These are phyloP conservation scores for Dendroctonus valens DNA, from an alignment of 1,140 invertebrate genomes.

Conservation along the genomic window DNA sequence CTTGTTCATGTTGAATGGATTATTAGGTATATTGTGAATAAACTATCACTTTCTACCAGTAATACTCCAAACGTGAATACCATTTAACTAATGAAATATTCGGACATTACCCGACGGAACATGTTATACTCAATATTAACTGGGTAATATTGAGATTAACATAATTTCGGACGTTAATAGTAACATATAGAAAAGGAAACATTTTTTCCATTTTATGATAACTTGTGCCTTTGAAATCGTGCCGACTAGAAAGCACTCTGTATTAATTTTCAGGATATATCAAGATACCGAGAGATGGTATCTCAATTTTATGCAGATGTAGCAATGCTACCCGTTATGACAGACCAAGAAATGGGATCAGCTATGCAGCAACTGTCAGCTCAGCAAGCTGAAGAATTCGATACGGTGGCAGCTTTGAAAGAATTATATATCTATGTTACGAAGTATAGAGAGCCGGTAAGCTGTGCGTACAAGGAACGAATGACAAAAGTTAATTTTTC, in stretches of 20 bases:
- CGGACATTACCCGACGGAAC: no score
- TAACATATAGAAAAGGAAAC: no score
- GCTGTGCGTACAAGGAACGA: conserved; percentile 39
- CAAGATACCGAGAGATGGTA: conserved; percentile 84
- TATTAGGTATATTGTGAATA: no score
- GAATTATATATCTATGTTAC: conserved; percentile 93
- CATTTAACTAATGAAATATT: no score
- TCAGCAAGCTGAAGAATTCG: conserved; percentile 84
- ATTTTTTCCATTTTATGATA: no score
- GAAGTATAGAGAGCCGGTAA: conserved; percentile 89
- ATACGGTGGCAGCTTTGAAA: conserved; percentile 86
- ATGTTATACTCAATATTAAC: conserved; percentile 6
- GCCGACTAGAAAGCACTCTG: neutral
- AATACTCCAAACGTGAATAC: no score
- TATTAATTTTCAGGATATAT: conserved; percentile 65
- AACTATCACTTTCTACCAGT: no score
- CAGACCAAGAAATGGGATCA: conserved; percentile 88
- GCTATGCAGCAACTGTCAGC: conserved; percentile 89
- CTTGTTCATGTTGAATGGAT: no score
- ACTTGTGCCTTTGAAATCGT: neutral
- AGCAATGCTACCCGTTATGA: conserved; percentile 79
- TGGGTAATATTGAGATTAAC: neutral
- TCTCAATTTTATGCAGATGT: conserved; percentile 85
- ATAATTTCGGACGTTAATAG: no score
- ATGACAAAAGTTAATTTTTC: neutral